These are phyloP conservation scores for Mesocentrotus franciscanus DNA, from an alignment of 53 echinoderm and acorn worm genomes.

Conservation along the genomic window DNA sequence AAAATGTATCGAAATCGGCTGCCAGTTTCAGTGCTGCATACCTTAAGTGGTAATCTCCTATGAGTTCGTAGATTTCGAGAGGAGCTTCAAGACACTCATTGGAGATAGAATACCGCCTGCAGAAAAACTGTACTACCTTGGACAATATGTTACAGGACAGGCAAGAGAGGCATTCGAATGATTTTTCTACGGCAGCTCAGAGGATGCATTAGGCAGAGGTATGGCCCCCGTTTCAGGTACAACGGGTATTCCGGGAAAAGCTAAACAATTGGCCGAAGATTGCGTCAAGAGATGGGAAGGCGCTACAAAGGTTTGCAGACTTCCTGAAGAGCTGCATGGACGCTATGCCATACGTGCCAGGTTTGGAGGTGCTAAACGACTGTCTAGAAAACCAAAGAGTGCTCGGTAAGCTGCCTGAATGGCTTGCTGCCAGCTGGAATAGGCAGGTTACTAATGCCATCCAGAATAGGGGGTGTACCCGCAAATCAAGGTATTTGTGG, in stretches of 20 bases:
- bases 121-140: too few species aligned
- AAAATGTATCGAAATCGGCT: slow-evolving; percentile 56
- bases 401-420: too few species aligned
- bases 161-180: slow-evolving; percentile 58
- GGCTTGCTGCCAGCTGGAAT: too few species aligned
- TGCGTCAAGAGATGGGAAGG: too few species aligned
- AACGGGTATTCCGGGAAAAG: too few species aligned
- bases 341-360: slow-evolving; percentile 73
- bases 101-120: slow-evolving; percentile 61
- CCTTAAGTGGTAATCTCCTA: slow-evolving; percentile 62
- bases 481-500: slow-evolving; percentile 62
- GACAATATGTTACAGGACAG: slow-evolving; percentile 63
- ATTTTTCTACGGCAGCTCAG: slow-evolving; percentile 61
- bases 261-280: too few species aligned
- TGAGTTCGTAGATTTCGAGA: slow-evolving; percentile 60
- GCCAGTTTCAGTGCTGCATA: slow-evolving; percentile 39
- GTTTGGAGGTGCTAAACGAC: slow-evolving; percentile 69
- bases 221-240: too few species aligned
- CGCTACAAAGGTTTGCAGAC: slow-evolving; percentile 70
- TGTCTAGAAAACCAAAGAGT: too few species aligned
- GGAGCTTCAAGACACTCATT: slow-evolving; percentile 62
- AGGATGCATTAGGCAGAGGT: too few species aligned
- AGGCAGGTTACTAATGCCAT: too few species aligned
- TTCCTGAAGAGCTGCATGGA: slow-evolving; percentile 70
- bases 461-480: too few species aligned